Evolutionary conservation across 2,797 vertebrate genomes (phyloP), one percentile per base, ranked within the genome.

Genomic region (Bucorvus abyssinicus): DNA sequence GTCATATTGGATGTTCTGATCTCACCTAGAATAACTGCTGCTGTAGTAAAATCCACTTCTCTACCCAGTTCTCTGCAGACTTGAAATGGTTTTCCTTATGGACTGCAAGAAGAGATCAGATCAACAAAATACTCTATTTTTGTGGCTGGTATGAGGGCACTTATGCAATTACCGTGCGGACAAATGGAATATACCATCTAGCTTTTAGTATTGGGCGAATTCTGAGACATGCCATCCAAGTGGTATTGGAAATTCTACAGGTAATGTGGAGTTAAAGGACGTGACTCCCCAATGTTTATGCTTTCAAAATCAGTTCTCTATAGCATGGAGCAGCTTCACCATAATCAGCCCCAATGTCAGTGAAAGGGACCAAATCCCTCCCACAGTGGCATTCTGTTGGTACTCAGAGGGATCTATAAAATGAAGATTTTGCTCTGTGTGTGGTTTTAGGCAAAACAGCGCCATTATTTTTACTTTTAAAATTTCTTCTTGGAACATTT

Each of bases 401-500:
- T 68, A 49, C 56, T 68, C 61, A 88, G 59, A 44, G n/a, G 18
- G 77, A 59, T 59, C 73, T 89, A 60, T 91, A 59, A 81, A 73
- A 65, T 57, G 11, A 77, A 63, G 29, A 34, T 96, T 93, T 96
- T 96, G 81, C 55, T 88, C 68, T 67, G 63, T 60, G 29, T 93
- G 83, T 27, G 18, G 30, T 71, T 94, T 91, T 84, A 95, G 81
- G 81, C 55, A 84, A 75, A 76, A n/a, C 18, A 7, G 49, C 21
- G 23, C 38, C 38, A 60, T 83, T 29, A 45, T 55, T 63, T 2
- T 71, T 59, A 40, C 12, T 64, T 68, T 40, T 42, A 27, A 0
- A 27, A 81, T 85, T 80, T 93, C 70, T 96, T 71, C 68, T 96
- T 94, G 78, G 90, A 95, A 92, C 76, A 89, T 96, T 89, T 90